Percentiles rank a stretch among this genome's conserved stretches.
Conservation (phyloP, 2,113 vertebrate genomes). For the Mormoops blainvillei region DNA sequence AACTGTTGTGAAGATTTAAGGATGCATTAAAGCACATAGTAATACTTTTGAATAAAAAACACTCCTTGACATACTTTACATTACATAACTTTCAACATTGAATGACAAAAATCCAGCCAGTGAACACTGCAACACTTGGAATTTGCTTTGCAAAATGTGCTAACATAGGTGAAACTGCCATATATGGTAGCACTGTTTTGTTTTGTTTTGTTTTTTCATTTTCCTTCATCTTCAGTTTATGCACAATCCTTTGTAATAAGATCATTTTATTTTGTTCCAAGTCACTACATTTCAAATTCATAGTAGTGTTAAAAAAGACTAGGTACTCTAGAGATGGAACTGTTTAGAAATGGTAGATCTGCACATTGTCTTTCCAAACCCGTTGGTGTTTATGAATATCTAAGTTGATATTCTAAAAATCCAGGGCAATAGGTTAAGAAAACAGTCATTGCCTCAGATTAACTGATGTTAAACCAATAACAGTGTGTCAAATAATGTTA, state of each 20-base stretch:
- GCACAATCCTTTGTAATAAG: constrained; percentile 29
- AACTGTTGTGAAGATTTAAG: constrained; percentile 33
- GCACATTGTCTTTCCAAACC: neutral
- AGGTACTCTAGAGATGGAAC: neutral
- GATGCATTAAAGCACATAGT: constrained; percentile 17
- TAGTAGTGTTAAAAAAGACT: neutral
- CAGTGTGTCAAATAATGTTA: constrained; percentile 36
- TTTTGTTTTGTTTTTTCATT: neutral
- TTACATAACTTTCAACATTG: constrained; percentile 60
- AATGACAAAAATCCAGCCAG: constrained; percentile 62
- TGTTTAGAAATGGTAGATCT: neutral
- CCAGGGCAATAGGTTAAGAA: constrained; percentile 58
- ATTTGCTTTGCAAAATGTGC: constrained; percentile 73
- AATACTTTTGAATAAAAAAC: constrained; percentile 31
- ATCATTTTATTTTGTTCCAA: constrained; percentile 16
- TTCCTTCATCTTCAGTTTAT: constrained; percentile 51
- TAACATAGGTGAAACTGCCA: constrained; percentile 69
- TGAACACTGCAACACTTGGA: constrained; percentile 29
- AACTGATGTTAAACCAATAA: constrained; percentile 55
- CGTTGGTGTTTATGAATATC: neutral
- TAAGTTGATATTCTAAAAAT: constrained; percentile 43
- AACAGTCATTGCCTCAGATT: constrained; percentile 57
- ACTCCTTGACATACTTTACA: constrained; percentile 51
- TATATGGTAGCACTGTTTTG: neutral
- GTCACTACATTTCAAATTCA: constrained; percentile 43